Evolutionary conservation across 2,113 vertebrate genomes (phyloP).

Genomic region (Myotis davidii): DNA sequence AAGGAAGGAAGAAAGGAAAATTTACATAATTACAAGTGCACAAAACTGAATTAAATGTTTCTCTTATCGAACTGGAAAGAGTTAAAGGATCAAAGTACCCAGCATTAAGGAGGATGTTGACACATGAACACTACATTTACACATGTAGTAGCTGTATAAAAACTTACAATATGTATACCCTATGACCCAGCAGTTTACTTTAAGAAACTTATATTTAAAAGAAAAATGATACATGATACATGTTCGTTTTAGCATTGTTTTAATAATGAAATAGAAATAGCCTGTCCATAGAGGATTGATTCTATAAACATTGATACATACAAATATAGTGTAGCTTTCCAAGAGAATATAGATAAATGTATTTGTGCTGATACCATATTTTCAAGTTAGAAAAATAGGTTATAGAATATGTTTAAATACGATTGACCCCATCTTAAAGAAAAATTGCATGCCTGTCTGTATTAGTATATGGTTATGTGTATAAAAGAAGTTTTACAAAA

Average conservation of each 20-base stretch:
- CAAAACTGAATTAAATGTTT: background rate
- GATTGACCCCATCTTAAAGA: background rate
- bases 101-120: background rate
- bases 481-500: background rate
- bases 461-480: background rate
- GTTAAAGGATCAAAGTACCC: background rate
- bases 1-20: background rate
- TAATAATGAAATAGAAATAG: background rate
- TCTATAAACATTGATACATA: background rate
- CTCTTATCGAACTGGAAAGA: background rate
- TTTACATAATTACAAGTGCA: background rate
- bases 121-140: background rate
- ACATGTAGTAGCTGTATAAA: background rate
- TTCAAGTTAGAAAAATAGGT: background rate
- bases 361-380: background rate
- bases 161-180: background rate
- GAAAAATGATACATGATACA: background rate
- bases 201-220: background rate
- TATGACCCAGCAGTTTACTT: background rate
- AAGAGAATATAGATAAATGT: background rate
- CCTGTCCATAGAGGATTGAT: background rate
- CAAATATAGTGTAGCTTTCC: background rate
- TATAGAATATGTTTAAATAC: background rate
- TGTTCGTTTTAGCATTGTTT: background rate
- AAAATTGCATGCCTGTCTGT: background rate